Conservation (phyloP, 2,113 vertebrate genomes). For the Pelvicachromis taeniatus region DNA sequence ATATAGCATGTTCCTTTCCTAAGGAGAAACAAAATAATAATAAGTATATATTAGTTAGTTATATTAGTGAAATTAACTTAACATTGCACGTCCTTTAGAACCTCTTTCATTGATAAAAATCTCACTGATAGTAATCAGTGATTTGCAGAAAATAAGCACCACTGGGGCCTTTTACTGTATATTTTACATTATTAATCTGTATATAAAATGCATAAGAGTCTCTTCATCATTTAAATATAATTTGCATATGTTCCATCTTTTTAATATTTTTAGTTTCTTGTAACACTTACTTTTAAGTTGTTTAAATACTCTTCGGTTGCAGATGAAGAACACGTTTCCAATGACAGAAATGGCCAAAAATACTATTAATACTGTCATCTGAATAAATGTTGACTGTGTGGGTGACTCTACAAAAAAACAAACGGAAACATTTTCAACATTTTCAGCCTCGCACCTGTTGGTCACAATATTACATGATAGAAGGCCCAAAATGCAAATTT, state of each 20-base stretch:
- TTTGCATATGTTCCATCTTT: rapidly evolving
- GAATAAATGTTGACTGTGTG: neutral
- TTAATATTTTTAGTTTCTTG: neutral
- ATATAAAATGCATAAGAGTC: neutral
- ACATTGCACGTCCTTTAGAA: neutral
- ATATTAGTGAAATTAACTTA: neutral
- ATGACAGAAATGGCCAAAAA: neutral
- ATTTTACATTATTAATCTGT: neutral
- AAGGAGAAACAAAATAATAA: neutral
- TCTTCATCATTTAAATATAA: neutral
- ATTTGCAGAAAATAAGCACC: rapidly evolving
- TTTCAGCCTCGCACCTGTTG: neutral
- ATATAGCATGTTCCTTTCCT: neutral
- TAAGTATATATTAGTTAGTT: neutral
- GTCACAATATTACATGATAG: neutral
- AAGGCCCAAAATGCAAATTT: too few relatives aligned
- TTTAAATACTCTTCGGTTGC: neutral
- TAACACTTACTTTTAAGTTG: neutral
- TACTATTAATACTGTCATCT: rapidly evolving
- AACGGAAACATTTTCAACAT: neutral
- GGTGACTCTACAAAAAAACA: rapidly evolving
- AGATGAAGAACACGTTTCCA: neutral
- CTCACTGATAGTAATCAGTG: rapidly evolving
- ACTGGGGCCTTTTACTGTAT: neutral
- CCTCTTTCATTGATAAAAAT: rapidly evolving